Evolutionary conservation across 2,888 invertebrate species (phyloP), one percentile per base, ranked within the genome.

Genomic region (Rosalia funebris): DNA sequence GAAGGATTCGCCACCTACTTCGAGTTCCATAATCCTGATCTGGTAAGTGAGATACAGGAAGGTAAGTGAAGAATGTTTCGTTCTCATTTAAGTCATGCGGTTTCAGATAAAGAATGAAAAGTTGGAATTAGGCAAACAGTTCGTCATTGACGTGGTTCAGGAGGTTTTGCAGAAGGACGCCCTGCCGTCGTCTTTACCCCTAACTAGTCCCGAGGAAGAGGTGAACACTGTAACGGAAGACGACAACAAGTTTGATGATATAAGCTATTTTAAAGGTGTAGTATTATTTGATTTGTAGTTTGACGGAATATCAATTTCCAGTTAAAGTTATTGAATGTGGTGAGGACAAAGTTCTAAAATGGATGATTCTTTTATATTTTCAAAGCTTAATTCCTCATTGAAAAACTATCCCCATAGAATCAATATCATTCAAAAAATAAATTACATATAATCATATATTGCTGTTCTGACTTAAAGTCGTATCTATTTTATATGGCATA

Each of bases 1-100:
- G 91, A 91, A 75, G 91, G 88, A 0, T 91, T 91, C 60, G 91
- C 91, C 0, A 84, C 86, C 70, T 91, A 87, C 77, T 90, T 91
- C 73, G 88, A 93, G 76, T 91, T 90, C 73, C 85, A 86, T 70
- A 84, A 86, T 0, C 86, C 87, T 37, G 81, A 86, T 44, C 77
- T 82, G 79, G 86, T 88, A 80, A 62, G 77, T 46, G 4, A 17
- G 37, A 14, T 37, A 12, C 14, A 3, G 1, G 1, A 14, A 14
- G 9, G 11, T 12, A 37, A 14, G 7, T 14, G 14, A 14, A 9
- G 11, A 37, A 11, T 3, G 3, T 25, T 3, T 25, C 9, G 25
- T 9, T 5, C 4, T 25, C 25, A 9, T 25, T 5, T 9, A 25
- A 3, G 25, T 5, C 9, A 9, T 25, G 25, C 9, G 9, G 4